Base-by-base conservation (phyloP, 2,113 vertebrate species). In the Varanus salvator region DNA sequence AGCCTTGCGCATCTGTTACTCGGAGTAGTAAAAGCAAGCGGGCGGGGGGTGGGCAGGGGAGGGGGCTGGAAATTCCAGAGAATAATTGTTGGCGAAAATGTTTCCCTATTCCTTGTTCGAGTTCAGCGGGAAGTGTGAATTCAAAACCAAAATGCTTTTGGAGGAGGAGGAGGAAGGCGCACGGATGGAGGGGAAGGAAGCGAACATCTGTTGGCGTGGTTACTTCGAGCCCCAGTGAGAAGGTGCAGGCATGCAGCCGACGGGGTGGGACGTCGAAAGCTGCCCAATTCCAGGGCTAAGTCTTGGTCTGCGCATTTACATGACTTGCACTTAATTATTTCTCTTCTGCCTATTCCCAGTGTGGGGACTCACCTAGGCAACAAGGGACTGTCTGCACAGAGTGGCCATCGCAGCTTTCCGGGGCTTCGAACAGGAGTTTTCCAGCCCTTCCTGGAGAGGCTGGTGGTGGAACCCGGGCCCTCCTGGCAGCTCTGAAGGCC, bases 21-120 rank as follows among this genome's bases (percentile, higher is more conserved):
- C 60, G 27, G 86, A 85, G 2, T 89, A 85, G 85, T 88, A 17
- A 92, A 95, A 96, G 38, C 87, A 94, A 97, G 94, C 87, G 90
- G 90, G 85, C 87, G 80, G n/a, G 48, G 48, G 48, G 3, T 50
- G 48, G 69, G n/a, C 4, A 15, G 29, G 69, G n/a, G 9, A 15
- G 29, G 86, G 50, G 1, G 2, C 9, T 31, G 93, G 92, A 34
- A 29, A 90, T 75, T 23, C 92, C 84, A 91, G 68, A 44, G 95
- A 95, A 94, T 93, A 95, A 93, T 94, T 90, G 76, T 92, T 84
- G 78, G 31, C 50, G 72, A 84, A 89, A 92, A 89, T 66, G 64
- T 72, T 91, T 82, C 88, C 93, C 88, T 91, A 92, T 90, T 90
- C 89, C 78, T 89, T 84, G 88, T 87, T 88, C 0, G 0, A 14